Base-by-base conservation (phyloP, 1,140 invertebrate genomes). In the Drosophila tsacasi region DNA sequence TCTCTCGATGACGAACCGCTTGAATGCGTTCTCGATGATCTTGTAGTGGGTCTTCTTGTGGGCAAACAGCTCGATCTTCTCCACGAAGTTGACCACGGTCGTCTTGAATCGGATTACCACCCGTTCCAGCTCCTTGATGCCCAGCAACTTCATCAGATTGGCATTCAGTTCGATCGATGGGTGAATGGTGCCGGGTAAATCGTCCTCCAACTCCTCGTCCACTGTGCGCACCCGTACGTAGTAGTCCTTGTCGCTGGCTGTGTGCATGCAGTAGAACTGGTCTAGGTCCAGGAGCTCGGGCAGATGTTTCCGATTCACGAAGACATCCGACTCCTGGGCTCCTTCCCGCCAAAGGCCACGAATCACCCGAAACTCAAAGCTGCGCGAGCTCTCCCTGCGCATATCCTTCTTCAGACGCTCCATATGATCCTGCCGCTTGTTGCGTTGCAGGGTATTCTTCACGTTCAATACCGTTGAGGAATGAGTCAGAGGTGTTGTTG, bases 51-150 rank as follows among this genome's bases (percentile, higher is more conserved):
- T 91, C 44, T 90, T 93, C 79, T 77, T 93, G 60, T 83, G 76
- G 17, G 95, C 94, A 44, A 94, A 93, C 60, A 96, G 74, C 85
- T 96, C 94, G 54, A 96, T 93, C 74, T 94, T 93, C 46, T 94
- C 94, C 13, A 93, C 81, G 65, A 93, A 93, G 75, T 93, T 93
- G 0, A 86, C 71, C 2, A 93, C 91, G n/a, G 77, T 89, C 2
- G 82, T 76, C 44, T 93, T 93, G 0, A 91, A 81, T 5, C 74
- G 82, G 3, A 93, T 30, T 2, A 92, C 82, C 19, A 93, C 77
- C 6, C 79, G 76, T 23, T 92, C 89, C 59, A 93, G 55, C 63
- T 93, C 91, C 30, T 92, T 83, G 2, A 93, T 69, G 15, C 87
- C 79, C 23, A 93, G 54, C n/a, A 93, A 46, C 44, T 91, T 91